Conservation (phyloP, 2,888 invertebrate species). For the Lathronympha strigana region DNA sequence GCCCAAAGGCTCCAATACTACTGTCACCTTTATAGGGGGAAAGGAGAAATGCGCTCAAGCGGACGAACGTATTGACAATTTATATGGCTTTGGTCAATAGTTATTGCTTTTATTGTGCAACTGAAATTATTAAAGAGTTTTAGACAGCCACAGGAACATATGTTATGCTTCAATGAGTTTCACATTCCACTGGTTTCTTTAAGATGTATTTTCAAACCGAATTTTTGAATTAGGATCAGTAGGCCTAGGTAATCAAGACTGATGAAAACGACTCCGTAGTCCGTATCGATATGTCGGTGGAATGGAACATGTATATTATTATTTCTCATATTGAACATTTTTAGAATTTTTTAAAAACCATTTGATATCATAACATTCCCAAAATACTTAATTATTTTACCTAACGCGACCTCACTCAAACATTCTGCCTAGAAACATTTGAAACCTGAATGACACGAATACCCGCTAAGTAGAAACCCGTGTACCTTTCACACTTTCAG, state of each 20-base stretch:
- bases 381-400: too few species aligned
- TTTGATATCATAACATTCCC: too few species aligned
- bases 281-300: too few species aligned
- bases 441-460: conserved; percentile 6
- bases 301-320: too few species aligned
- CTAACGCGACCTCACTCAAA: neutral
- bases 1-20: too few species aligned
- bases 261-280: too few species aligned
- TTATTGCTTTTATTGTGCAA: conserved; percentile 9
- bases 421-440: neutral
- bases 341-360: too few species aligned
- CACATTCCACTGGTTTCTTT: too few species aligned
- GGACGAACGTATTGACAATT: neutral
- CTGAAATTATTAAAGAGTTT: neutral
- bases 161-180: neutral
- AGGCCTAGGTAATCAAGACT: too few species aligned
- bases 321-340: too few species aligned
- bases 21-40: conserved; percentile 30
- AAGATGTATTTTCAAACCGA: too few species aligned
- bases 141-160: neutral
- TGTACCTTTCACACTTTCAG: conserved; percentile 18
- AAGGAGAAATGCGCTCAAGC: conserved; percentile 17
- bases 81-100: conserved; percentile 12
- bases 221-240: too few species aligned
- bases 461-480: conserved; percentile 12